These are phyloP conservation scores for Callyntrura guangdongensis DNA, from an alignment of 2,888 invertebrate genomes.

Conservation along the genomic window DNA sequence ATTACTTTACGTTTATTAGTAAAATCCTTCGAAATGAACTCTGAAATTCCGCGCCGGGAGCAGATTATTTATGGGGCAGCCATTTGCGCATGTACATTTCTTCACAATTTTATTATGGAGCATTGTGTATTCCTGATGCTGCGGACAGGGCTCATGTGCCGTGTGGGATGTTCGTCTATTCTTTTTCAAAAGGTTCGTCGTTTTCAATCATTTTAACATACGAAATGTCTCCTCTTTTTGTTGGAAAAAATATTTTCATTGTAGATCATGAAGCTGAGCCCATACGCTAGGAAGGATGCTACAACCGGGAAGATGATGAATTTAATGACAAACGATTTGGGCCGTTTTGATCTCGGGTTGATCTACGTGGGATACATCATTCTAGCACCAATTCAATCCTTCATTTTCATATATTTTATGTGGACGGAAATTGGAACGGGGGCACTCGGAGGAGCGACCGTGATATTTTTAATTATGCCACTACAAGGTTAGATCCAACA, in stretches of 20 bases:
- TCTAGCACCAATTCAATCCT: constrained; percentile 94
- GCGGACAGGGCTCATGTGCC: constrained; percentile 88
- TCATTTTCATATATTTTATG: constrained; percentile 93
- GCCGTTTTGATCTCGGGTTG: constrained; percentile 95
- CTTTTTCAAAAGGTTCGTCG: constrained; percentile 93
- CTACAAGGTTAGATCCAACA: constrained; percentile 91
- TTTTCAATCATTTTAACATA: neutral
- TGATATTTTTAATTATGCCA: constrained; percentile 93
- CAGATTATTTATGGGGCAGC: constrained; percentile 80
- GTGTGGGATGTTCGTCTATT: constrained; percentile 93
- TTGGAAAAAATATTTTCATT: too few species aligned
- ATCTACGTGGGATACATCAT: constrained; percentile 88
- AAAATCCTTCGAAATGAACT: constrained; percentile 59
- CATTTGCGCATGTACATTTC: constrained; percentile 86
- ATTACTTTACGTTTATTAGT: constrained; percentile 89
- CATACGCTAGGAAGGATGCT: constrained; percentile 93
- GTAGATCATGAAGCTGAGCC: constrained; percentile 90
- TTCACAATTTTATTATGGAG: constrained; percentile 93
- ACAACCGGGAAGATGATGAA: constrained; percentile 97
- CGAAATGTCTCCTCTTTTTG: neutral
- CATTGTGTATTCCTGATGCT: constrained; percentile 90
- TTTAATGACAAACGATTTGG: constrained; percentile 96
- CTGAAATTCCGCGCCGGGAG: constrained; percentile 61
- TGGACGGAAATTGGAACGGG: constrained; percentile 91
- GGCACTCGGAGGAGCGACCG: constrained; percentile 91